Percentiles rank a stretch among this genome's conserved stretches.
Conservation (phyloP, 1,140 invertebrate species). For the Drosophila serrata region DNA sequence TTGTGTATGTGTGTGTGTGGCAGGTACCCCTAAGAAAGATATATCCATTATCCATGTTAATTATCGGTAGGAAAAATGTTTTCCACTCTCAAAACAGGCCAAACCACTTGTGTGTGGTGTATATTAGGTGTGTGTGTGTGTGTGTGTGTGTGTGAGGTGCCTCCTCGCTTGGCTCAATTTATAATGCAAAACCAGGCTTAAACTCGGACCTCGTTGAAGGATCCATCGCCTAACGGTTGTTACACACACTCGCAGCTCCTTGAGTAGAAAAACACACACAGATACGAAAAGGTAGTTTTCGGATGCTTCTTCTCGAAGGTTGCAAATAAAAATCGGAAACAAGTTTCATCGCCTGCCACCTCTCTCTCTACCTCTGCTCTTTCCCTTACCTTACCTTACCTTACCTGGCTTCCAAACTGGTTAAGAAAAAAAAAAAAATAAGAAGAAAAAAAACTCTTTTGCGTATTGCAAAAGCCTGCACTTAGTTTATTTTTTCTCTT, state of each 20-base stretch:
- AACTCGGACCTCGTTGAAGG: slow-evolving; percentile 29
- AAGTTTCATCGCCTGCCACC: slow-evolving; percentile 48
- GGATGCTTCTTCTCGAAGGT: slow-evolving; percentile 64
- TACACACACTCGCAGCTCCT: background rate
- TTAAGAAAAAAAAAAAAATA: slow-evolving; percentile 7
- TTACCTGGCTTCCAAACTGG: slow-evolving; percentile 36
- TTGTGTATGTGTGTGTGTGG: slow-evolving; percentile 47
- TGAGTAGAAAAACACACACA: slow-evolving; percentile 32
- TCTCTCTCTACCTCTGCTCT: background rate
- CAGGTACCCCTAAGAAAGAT: slow-evolving; percentile 59
- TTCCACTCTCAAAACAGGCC: slow-evolving; percentile 50
- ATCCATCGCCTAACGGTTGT: slow-evolving; percentile 74
- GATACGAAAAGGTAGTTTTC: slow-evolving; percentile 56
- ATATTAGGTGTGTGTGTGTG: too few relatives aligned
- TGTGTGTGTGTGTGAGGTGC: slow-evolving; percentile 17
- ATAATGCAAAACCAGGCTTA: slow-evolving; percentile 50
- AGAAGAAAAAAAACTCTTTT: slow-evolving; percentile 25
- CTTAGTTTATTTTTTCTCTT: slow-evolving; percentile 13
- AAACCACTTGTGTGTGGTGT: slow-evolving; percentile 60
- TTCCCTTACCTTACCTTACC: slow-evolving; percentile 5
- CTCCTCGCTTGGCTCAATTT: slow-evolving; percentile 41
- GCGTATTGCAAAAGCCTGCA: slow-evolving; percentile 51
- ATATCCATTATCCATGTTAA: slow-evolving; percentile 55
- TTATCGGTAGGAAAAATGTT: slow-evolving; percentile 46
- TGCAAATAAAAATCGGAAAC: slow-evolving; percentile 67